phyloP scores from a whole-genome alignment of 2,888 invertebrate genomes.

The Hermaeophaga mercurialis region DNA sequence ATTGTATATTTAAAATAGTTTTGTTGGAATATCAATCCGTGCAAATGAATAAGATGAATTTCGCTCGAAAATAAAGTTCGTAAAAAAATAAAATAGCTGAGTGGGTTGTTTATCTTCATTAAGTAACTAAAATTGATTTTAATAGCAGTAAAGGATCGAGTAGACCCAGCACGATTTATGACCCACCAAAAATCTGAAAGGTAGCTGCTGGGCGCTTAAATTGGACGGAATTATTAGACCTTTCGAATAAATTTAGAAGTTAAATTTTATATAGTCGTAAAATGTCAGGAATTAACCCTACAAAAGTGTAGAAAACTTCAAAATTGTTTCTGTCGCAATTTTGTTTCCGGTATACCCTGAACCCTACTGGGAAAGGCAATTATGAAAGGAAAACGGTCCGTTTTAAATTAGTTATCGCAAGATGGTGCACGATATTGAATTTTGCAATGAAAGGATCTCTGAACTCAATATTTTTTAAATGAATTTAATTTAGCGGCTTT shows the following conservation, averaged over 20 bases:
- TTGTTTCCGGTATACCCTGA: constrained; percentile 26
- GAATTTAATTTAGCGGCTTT: no score
- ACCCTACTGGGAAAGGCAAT: constrained; percentile 30
- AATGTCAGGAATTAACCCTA: constrained; percentile 34
- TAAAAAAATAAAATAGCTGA: no score
- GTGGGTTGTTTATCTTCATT: not conserved
- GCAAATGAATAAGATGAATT: no score
- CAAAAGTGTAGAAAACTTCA: constrained; percentile 40
- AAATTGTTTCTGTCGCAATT: constrained; percentile 37
- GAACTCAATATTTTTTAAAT: not conserved
- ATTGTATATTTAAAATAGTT: no score
- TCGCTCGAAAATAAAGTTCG: constrained; percentile 7
- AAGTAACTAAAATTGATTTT: constrained; percentile 1
- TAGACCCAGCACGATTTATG: constrained; percentile 5
- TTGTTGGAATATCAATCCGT: no score
- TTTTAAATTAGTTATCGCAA: constrained; percentile 31
- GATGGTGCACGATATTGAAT: constrained; percentile 25
- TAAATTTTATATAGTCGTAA: constrained; percentile 42
- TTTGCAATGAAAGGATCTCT: constrained; percentile 1
- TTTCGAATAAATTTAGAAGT: constrained; percentile 36
- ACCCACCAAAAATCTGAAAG: constrained; percentile 5
- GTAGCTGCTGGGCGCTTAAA: not conserved
- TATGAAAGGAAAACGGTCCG: constrained; percentile 35
- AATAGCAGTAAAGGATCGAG: not conserved
- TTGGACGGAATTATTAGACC: constrained; percentile 19